Percentiles rank a stretch among this genome's conserved stretches.
Evolutionary conservation across 1,140 invertebrate species (phyloP).

Genomic region (Hypsibius dujardini): DNA sequence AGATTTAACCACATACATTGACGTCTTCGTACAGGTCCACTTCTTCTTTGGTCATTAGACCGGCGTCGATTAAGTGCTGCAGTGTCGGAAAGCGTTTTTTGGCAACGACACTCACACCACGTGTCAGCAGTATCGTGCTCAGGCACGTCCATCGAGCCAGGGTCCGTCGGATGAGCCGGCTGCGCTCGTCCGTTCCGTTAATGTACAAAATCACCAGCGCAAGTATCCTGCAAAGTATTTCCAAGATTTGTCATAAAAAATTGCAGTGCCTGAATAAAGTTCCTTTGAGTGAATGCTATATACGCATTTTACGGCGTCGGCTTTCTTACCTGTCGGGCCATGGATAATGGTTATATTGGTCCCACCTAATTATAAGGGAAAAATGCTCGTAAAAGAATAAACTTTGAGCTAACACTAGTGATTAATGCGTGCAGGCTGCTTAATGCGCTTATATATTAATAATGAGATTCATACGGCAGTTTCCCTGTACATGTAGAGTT

Average conservation of each 20-base stretch:
- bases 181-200: conserved; percentile 47
- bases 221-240: conserved; percentile 7
- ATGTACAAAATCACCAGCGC: neutral
- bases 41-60: conserved; percentile 39
- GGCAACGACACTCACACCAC: conserved; percentile 53
- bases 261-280: neutral
- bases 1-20: no score
- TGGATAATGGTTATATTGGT: neutral
- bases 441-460: no score
- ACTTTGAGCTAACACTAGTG: no score
- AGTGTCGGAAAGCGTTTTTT: conserved; percentile 72
- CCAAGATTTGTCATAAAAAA: neutral
- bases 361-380: conserved; percentile 55
- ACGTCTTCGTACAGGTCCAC: conserved; percentile 30
- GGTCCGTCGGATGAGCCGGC: conserved; percentile 63
- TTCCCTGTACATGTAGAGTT: no score
- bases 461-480: no score
- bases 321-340: conserved; percentile 9
- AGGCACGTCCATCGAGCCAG: conserved; percentile 71
- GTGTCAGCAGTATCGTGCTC: neutral
- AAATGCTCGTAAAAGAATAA: conserved; percentile 78
- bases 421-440: no score
- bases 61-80: conserved; percentile 72
- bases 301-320: neutral
- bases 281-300: neutral